These are phyloP conservation scores for Hydriomena furcata DNA, from an alignment of 2,888 invertebrate genomes.

Conservation along the genomic window DNA sequence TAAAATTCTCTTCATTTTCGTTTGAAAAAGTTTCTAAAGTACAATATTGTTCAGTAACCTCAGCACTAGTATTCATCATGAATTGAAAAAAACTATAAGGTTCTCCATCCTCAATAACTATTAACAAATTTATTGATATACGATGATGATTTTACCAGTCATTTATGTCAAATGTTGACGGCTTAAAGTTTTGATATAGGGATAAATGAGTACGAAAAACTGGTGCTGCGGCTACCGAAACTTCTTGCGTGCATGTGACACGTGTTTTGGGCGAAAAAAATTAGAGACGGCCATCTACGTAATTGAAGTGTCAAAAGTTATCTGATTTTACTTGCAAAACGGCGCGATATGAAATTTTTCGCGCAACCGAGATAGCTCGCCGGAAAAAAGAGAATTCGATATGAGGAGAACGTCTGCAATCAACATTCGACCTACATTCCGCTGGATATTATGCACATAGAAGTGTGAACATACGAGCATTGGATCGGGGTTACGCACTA, in stretches of 20 bases:
- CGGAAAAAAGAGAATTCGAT: conserved; percentile 80
- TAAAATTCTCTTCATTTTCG: conserved; percentile 54
- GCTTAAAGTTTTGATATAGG: too few species aligned
- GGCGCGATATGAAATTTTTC: conserved; percentile 80
- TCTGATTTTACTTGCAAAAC: conserved; percentile 83
- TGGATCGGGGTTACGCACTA: conserved; percentile 46
- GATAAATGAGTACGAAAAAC: not conserved
- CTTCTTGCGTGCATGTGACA: conserved; percentile 75
- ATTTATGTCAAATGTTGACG: too few species aligned
- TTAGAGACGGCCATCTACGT: conserved; percentile 76
- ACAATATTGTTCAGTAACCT: conserved; percentile 64
- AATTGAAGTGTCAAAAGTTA: conserved; percentile 84
- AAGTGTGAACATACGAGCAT: conserved; percentile 50
- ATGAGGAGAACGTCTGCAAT: conserved; percentile 77
- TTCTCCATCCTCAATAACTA: too few species aligned
- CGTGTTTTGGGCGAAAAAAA: conserved; percentile 67
- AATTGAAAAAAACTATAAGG: too few species aligned
- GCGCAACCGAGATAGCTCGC: conserved; percentile 70
- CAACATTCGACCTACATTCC: conserved; percentile 79
- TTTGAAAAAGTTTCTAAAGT: conserved; percentile 54
- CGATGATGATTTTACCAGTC: too few species aligned
- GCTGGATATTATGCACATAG: conserved; percentile 57
- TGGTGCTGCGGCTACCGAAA: conserved; percentile 38
- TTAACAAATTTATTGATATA: too few species aligned
- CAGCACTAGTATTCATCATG: conserved; percentile 3